Percentiles rank a stretch among this genome's conserved stretches.
Evolutionary conservation across 2,113 vertebrate genomes (phyloP).

Genomic region (Uropsilus gracilis): DNA sequence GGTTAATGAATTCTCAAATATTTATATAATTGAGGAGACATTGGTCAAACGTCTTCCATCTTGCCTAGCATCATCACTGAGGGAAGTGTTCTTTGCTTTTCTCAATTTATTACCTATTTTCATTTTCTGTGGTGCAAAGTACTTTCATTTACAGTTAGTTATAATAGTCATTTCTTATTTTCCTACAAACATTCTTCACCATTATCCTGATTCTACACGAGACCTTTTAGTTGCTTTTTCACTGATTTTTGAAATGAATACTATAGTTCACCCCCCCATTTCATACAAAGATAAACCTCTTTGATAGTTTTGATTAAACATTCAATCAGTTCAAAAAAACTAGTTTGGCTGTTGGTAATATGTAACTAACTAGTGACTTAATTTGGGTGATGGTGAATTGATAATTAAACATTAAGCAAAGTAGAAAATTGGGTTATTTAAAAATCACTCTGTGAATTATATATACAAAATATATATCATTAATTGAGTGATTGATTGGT

Average conservation of each 20-base stretch:
- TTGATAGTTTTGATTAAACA: not conserved
- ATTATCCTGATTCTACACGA: not conserved
- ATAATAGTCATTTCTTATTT: conserved; percentile 47
- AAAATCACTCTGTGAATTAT: not conserved
- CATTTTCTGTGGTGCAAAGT: not conserved
- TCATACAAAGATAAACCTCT: not conserved
- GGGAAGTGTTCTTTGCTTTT: not conserved
- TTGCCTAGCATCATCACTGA: conserved; percentile 1
- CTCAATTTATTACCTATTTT: conserved; percentile 30
- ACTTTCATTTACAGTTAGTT: conserved; percentile 19
- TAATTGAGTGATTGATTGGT: not conserved
- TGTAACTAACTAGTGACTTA: not conserved
- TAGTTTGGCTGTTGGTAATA: not conserved
- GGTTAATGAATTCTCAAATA: conserved; percentile 74
- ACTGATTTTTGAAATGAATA: conserved; percentile 30
- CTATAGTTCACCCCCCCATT: too few species aligned
- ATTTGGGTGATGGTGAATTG: not conserved
- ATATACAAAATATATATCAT: not conserved
- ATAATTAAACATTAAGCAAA: not conserved
- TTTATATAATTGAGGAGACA: conserved; percentile 60
- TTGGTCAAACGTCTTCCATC: conserved; percentile 64
- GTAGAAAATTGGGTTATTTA: not conserved
- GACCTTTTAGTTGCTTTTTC: not conserved
- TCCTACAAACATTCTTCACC: not conserved
- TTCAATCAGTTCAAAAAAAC: not conserved